phyloP scores from a whole-genome alignment of 2,113 vertebrate species.

The Promerops cafer region DNA sequence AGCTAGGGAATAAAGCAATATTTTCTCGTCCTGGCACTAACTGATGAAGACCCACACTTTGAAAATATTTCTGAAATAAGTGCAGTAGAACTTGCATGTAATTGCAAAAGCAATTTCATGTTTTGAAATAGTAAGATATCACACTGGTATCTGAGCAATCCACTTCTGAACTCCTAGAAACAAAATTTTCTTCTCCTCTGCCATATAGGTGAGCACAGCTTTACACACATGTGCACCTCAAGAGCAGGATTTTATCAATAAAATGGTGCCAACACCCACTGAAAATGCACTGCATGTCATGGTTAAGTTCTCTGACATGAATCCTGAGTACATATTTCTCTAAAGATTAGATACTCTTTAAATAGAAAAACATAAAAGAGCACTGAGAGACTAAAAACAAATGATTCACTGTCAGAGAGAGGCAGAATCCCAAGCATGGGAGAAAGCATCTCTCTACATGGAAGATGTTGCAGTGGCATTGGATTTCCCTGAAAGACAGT shows the following conservation, averaged over 20 bases:
- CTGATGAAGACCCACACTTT: background rate
- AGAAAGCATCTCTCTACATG: background rate
- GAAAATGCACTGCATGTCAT: background rate
- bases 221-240: background rate
- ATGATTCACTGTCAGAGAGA: background rate
- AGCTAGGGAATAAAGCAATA: background rate
- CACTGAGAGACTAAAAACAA: background rate
- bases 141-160: background rate
- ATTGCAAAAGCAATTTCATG: background rate
- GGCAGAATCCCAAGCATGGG: background rate
- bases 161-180: background rate
- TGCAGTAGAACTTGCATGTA: background rate
- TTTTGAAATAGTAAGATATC: background rate
- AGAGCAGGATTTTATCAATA: background rate
- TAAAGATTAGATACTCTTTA: background rate
- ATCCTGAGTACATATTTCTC: background rate
- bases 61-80: background rate
- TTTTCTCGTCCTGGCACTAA: background rate
- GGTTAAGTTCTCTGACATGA: background rate
- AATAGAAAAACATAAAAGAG: background rate
- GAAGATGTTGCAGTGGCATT: background rate
- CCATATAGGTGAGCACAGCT: background rate
- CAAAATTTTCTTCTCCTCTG: rapidly evolving
- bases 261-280: background rate
- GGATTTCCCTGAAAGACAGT: background rate